A percentile compares a stretch with the other conserved stretches of the same genome.
Conservation (phyloP, 2,113 vertebrate genomes). For the Dicerorhinus sumatrensis region DNA sequence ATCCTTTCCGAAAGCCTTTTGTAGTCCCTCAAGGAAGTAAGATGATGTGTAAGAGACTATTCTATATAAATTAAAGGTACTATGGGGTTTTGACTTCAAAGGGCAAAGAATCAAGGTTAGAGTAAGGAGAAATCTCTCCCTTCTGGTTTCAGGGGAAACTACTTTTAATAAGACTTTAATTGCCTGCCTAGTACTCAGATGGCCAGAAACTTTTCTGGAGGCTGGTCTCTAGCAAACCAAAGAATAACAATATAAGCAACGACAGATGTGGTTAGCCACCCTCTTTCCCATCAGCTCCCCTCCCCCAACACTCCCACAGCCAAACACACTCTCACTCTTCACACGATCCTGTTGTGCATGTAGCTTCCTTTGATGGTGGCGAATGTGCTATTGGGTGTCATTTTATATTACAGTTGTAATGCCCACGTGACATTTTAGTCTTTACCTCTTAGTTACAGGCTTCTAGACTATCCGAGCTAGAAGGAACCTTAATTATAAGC, state of each 20-base stretch:
- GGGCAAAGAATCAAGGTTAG: constrained; percentile 24
- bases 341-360: neutral
- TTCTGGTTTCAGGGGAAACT: neutral
- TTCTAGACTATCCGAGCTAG: neutral
- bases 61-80: constrained; percentile 10
- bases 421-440: neutral
- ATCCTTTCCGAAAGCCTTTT: constrained; percentile 6
- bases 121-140: neutral
- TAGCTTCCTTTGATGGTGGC: neutral
- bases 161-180: neutral
- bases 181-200: neutral
- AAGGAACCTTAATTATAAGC: neutral
- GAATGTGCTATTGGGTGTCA: neutral
- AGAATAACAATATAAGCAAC: neutral
- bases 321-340: neutral
- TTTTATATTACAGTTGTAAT: neutral
- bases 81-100: constrained; percentile 24
- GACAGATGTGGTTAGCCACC: constrained; percentile 20
- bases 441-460: neutral
- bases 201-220: constrained; percentile 1
- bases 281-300: neutral
- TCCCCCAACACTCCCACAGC: neutral
- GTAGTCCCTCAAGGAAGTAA: neutral
- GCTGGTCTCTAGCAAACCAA: neutral
- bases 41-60: neutral